Evolutionary conservation across 92 coral and sea anemone species (phyloP).

Genomic region (Parazoanthus swiftii): DNA sequence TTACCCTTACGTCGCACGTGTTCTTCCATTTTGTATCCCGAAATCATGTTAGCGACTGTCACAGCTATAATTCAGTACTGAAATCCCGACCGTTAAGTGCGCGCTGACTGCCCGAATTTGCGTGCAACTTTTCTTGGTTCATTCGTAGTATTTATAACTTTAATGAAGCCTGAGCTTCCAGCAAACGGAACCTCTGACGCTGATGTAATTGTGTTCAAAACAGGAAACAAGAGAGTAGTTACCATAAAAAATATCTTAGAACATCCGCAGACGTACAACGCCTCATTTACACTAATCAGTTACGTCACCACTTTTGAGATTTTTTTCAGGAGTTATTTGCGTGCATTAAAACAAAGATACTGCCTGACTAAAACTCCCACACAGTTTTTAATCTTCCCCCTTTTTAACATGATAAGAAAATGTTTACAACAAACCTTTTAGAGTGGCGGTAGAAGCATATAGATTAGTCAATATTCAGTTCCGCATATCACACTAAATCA

Average conservation of each 20-base stretch:
- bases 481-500: too few relatives aligned
- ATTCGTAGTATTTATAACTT: background rate
- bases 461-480: too few relatives aligned
- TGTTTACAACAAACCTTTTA: too few relatives aligned
- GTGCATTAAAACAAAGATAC: background rate
- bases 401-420: background rate
- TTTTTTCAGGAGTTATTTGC: background rate
- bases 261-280: background rate
- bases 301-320: background rate
- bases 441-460: too few relatives aligned
- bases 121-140: background rate
- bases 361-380: background rate
- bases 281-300: background rate
- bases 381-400: background rate
- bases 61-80: background rate
- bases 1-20: background rate
- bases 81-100: background rate
- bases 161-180: background rate
- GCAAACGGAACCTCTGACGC: background rate
- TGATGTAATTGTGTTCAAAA: background rate
- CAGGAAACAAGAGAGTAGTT: constrained; percentile 3
- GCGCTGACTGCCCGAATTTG: background rate
- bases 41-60: too few relatives aligned
- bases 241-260: background rate
- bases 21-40: background rate